Base-by-base conservation (phyloP, 2,888 invertebrate genomes). In the Synanthedon andrenaeformis region DNA sequence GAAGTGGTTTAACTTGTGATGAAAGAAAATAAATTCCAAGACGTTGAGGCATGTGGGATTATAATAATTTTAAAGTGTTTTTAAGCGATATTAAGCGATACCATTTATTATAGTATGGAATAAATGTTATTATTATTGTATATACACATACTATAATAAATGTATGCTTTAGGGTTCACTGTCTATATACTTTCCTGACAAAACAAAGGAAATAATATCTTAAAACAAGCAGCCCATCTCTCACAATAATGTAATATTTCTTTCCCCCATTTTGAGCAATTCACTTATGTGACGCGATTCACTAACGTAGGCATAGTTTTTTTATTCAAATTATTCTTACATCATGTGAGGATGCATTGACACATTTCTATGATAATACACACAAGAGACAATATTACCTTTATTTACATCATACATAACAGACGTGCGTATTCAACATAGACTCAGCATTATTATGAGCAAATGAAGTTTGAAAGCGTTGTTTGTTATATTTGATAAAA, bases 301-400 rank as follows among this genome's bases (percentile, higher is more conserved):
- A 14, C 48, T 53, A 14, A 54, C 28, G 11, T 14, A 17, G 35
- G 23, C 13, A 42, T 35, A 35, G 61, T 64, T 63, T 62, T 72
- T 63, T 69, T 66, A 71, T 70, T 66, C 64, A 55, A 61, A 62
- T 66, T 69, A 68, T 72, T 69, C 63, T 64, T 63, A 67, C 67
- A 66, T 66, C 35, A 63, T 64, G 57, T 62, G 62, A 62, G 66
- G 59, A 62, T 62, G 63, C 67, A 72, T 72, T 72, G 68, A 65
- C 66, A 59, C 72, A 69, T 73, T 74, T 72, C 58, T 74, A 76
- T 76, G 74, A 59, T 70, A 74, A 74, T 65, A 60, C 55, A 23
- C 51, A 52, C 45, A 5, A 11, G 12, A n/a, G 51, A 45, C 11
- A 42, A 45, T 45, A 45, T 45, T 13, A 13, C 45, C 14, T 45